Evolutionary conservation across 2,888 invertebrate genomes (phyloP).

Genomic region (Caenorhabditis doughertyi): DNA sequence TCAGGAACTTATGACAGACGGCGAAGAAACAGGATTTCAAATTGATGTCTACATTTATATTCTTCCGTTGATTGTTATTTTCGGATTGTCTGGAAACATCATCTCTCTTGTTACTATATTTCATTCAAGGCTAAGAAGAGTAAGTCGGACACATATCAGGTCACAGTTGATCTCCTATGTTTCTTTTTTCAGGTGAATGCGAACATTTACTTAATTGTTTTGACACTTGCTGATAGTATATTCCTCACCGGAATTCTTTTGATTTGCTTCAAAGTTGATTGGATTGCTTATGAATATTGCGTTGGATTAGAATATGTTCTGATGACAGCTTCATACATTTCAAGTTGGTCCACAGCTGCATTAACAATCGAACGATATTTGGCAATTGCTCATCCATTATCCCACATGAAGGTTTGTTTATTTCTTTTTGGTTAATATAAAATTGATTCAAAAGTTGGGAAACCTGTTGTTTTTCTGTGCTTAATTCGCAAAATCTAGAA

Average conservation of each 20-base stretch:
- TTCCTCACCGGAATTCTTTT: conserved; percentile 78
- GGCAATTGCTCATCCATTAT: conserved; percentile 80
- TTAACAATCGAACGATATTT: conserved; percentile 82
- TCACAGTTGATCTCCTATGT: not conserved
- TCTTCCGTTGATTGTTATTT: conserved; percentile 76
- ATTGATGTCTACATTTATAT: conserved; percentile 75
- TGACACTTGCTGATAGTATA: conserved; percentile 79
- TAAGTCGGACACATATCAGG: conserved; percentile 60
- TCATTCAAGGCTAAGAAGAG: conserved; percentile 79
- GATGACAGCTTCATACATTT: conserved; percentile 80
- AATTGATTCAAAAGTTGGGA: not conserved
- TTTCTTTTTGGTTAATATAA: not conserved
- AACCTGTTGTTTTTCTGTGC: not conserved
- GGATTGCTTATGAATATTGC: conserved; percentile 76
- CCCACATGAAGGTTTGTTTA: conserved; percentile 75
- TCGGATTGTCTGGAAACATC: conserved; percentile 79
- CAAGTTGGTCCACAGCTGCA: conserved; percentile 81
- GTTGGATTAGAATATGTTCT: conserved; percentile 80
- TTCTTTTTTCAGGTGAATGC: conserved; percentile 80
- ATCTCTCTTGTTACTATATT: conserved; percentile 81
- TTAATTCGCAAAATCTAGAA: not conserved
- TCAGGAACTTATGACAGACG: not conserved
- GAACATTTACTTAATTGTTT: conserved; percentile 81
- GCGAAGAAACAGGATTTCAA: conserved; percentile 55
- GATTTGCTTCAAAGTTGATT: conserved; percentile 81